phyloP scores from a whole-genome alignment of 2,113 vertebrate genomes.

The Saimiri boliviensis region DNA sequence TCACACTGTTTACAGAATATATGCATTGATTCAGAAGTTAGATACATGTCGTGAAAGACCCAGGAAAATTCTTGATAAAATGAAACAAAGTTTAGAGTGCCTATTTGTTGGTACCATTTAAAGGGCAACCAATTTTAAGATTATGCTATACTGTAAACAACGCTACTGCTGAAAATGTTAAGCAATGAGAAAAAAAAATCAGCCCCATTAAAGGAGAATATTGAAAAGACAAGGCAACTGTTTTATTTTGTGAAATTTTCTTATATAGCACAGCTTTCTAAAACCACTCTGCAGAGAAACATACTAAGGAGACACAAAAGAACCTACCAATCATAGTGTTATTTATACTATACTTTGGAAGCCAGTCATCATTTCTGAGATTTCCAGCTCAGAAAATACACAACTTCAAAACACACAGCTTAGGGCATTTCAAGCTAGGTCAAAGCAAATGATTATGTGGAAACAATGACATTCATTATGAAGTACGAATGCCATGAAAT shows the following conservation, averaged over 20 bases:
- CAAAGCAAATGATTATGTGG: not conserved
- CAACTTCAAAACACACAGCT: not conserved
- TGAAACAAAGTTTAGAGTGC: not conserved
- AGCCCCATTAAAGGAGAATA: not conserved
- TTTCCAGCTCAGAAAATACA: slow-evolving; percentile 47
- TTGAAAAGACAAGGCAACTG: not conserved
- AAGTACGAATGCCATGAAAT: not conserved
- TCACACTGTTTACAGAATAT: not conserved
- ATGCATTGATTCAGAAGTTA: not conserved
- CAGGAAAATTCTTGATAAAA: not conserved
- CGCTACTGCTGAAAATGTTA: not conserved
- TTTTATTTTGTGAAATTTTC: not conserved
- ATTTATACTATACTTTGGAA: slow-evolving; percentile 46
- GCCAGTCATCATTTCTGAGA: not conserved
- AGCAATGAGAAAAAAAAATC: not conserved
- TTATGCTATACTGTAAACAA: not conserved
- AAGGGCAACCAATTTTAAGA: not conserved
- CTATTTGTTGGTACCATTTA: not conserved
- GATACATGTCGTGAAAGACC: not conserved
- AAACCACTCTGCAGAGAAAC: not conserved
- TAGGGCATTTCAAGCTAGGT: not conserved
- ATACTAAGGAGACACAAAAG: slow-evolving; percentile 24
- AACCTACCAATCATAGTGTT: not conserved
- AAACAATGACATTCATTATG: not conserved
- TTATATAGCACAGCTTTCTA: not conserved